Percentiles rank a stretch among this genome's conserved stretches.
These are phyloP conservation scores for Uloborus diversus DNA, from an alignment of 1,140 invertebrate species.

Conservation along the genomic window DNA sequence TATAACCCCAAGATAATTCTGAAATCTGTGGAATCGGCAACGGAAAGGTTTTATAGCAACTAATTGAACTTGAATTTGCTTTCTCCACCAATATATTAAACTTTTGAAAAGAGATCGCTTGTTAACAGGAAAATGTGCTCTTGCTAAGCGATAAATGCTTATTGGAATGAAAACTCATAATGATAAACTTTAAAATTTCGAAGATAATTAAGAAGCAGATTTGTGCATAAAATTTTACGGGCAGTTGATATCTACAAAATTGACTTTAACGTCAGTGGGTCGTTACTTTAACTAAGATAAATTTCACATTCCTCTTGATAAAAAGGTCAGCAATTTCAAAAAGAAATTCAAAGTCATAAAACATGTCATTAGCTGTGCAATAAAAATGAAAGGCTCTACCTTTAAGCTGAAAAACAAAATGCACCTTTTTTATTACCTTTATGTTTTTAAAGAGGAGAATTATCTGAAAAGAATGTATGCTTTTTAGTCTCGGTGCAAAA, in stretches of 20 bases:
- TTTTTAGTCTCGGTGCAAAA: no score
- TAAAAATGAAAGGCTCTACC: no score
- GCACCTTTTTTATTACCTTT: no score
- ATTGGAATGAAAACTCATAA: constrained; percentile 40
- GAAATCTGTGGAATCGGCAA: constrained; percentile 4
- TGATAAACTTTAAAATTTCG: constrained; percentile 31
- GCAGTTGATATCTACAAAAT: constrained; percentile 18
- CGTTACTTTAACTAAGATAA: no score
- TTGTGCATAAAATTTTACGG: constrained; percentile 25
- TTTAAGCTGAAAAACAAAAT: no score
- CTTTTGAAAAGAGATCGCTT: background rate
- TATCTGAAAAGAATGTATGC: no score
- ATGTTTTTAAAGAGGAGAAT: no score
- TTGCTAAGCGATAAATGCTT: constrained; percentile 21
- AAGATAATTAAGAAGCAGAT: constrained; percentile 31
- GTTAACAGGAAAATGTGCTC: constrained; percentile 7
- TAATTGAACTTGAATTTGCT: constrained; percentile 49
- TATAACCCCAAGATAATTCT: constrained; percentile 21
- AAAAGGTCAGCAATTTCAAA: no score
- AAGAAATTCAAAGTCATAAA: no score
- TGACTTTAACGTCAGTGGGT: constrained; percentile 24
- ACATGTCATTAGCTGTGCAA: no score
- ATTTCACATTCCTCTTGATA: no score
- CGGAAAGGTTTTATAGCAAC: constrained; percentile 48
- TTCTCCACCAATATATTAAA: constrained; percentile 34